Conservation (phyloP, 2,113 vertebrate species). For the Bettongia penicillata region DNA sequence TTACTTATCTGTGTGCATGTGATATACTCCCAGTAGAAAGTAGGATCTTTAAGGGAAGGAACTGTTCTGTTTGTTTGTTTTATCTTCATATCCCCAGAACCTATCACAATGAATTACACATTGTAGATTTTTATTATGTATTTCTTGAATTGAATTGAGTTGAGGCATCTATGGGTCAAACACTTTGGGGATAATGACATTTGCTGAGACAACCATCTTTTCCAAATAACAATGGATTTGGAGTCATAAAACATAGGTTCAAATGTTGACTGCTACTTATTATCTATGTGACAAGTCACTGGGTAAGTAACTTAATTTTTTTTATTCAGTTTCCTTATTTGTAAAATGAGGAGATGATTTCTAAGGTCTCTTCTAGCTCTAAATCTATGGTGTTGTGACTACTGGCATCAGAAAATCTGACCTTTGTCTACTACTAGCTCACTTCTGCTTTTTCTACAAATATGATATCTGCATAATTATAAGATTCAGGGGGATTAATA, state of each 20-base stretch:
- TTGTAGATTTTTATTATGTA: background rate
- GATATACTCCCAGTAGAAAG: background rate
- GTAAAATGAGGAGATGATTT: background rate
- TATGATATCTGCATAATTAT: background rate
- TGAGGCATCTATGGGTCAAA: background rate
- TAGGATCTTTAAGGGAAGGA: background rate
- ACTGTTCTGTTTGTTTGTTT: background rate
- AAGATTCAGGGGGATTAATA: background rate
- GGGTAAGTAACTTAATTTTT: background rate
- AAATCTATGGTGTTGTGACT: background rate
- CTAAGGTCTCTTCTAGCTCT: background rate
- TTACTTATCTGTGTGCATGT: background rate
- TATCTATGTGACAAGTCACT: background rate
- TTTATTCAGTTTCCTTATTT: background rate
- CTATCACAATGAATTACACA: background rate
- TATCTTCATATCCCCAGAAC: background rate
- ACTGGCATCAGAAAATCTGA: background rate
- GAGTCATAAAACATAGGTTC: background rate
- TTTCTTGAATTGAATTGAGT: background rate
- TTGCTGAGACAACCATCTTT: background rate
- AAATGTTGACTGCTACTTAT: background rate
- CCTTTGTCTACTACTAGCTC: constrained; percentile 9
- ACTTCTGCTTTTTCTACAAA: background rate
- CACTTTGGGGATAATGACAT: background rate
- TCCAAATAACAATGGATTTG: background rate